Evolutionary conservation across 2,888 invertebrate species (phyloP).

Genomic region (Augiades crinisus): DNA sequence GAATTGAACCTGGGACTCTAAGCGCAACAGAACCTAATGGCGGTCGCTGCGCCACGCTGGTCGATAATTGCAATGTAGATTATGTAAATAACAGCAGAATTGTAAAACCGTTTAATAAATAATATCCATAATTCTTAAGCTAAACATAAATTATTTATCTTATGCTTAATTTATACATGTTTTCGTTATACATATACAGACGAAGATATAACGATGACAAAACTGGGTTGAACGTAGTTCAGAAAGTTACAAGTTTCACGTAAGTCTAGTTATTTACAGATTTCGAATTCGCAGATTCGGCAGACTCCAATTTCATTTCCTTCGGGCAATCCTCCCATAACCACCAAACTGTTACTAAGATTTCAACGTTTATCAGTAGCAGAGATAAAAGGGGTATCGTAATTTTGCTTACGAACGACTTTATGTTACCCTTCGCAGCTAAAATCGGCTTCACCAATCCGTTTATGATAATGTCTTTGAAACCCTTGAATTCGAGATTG

Average conservation of each 20-base stretch:
- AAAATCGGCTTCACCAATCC: slow-evolving; percentile 64
- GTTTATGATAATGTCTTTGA: slow-evolving; percentile 60
- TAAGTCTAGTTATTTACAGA: slow-evolving; percentile 1
- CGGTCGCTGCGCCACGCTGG: too few species aligned
- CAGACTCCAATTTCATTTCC: slow-evolving; percentile 36
- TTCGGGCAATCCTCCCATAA: slow-evolving; percentile 71
- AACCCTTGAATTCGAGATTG: slow-evolving; percentile 51
- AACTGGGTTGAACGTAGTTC: slow-evolving; percentile 13
- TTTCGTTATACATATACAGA: background rate
- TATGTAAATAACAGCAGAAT: background rate
- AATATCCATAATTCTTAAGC: too few species aligned
- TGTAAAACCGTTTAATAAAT: background rate
- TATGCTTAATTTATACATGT: slow-evolving; percentile 4
- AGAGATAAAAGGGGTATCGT: slow-evolving; percentile 65
- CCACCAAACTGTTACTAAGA: slow-evolving; percentile 72
- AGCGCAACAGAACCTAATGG: too few species aligned
- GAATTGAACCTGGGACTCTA: too few species aligned
- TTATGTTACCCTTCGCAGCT: slow-evolving; percentile 59
- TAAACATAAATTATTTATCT: too few species aligned
- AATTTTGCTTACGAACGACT: slow-evolving; percentile 63
- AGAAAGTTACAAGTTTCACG: background rate
- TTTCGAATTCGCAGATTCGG: slow-evolving; percentile 4
- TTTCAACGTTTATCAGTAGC: slow-evolving; percentile 65
- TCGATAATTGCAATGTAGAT: too few species aligned
- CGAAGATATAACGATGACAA: background rate